Base-by-base conservation (phyloP, 2,797 vertebrate species). In the Echeneis naucrates region DNA sequence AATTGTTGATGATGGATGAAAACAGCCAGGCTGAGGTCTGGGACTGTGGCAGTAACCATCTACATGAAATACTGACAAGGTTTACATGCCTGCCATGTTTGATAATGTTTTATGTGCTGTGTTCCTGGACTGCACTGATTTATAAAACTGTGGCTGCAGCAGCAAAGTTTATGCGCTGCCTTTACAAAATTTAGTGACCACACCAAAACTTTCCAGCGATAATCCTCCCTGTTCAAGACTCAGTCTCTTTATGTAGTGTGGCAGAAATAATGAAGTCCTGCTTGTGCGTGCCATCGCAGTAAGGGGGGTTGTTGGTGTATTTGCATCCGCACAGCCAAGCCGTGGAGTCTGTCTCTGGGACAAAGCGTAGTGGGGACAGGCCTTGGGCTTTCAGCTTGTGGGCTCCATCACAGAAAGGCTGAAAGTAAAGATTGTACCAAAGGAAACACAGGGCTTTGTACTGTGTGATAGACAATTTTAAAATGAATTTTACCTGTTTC, bases 321-420 rank as follows among this genome's bases (percentile, higher is more conserved):
- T 97, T 97, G 90, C 96, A 97, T n/a, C 95, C 94, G 16, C 96
- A 97, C n/a, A 97, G 87, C 89, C 85, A 89, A 13, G 79, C 93
- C 0, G 47, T 62, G 16, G 54, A 5, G 12, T 92, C 92, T 72
- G 94, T 84, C 47, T 92, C 64, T 0, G 87, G 84, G 42, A 88
- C 86, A 72, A 97, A 97, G 61, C 93, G 94, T 9, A 96, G 76
- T 0, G 95, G 94, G 6, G 47, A 71, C 26, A 95, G 44, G 33
- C 89, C 92, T 0, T 83, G 92, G 3, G 91, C 86, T 38, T 83
- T 78, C 21, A 44, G 84, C 74, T 86, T 93, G 89, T 97, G 96
- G 35, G 94, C 26, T 8, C 96, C 96, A 0, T 97, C 95, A 3
- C 96, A 96, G 89, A 96, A 96, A 7, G 96, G 96, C 96, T 97